Percentiles rank a stretch among this genome's conserved stretches.
phyloP scores from a whole-genome alignment of 2,797 vertebrate genomes.

The Erethizon dorsatum region DNA sequence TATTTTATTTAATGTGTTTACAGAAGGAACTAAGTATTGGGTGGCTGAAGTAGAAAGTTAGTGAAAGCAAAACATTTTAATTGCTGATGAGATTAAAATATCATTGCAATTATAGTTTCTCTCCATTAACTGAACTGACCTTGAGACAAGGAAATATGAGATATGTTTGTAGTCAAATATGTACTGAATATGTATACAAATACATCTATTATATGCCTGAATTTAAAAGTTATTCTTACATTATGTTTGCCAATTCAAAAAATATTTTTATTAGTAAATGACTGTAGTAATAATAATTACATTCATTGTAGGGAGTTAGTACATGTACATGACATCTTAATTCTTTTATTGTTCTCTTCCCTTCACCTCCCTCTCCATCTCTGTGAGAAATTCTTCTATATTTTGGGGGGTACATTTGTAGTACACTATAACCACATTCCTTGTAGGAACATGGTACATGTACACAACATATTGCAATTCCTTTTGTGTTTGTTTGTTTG shows the following conservation, averaged over 20 bases:
- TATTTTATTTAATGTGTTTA: neutral
- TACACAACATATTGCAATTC: too few relatives aligned
- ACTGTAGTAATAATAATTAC: too few relatives aligned
- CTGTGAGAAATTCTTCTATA: too few relatives aligned
- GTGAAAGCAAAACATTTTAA: neutral
- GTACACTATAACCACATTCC: too few relatives aligned
- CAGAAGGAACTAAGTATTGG: neutral
- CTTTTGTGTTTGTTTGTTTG: too few relatives aligned
- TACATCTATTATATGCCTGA: neutral
- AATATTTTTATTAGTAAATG: too few relatives aligned
- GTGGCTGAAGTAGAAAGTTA: neutral
- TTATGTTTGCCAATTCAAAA: neutral
- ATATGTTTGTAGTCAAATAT: neutral
- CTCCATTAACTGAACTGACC: neutral
- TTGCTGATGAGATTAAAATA: neutral
- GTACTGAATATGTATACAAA: neutral
- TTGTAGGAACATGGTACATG: too few relatives aligned
- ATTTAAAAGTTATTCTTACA: neutral
- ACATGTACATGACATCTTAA: too few relatives aligned
- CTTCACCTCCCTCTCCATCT: too few relatives aligned
- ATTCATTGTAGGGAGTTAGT: too few relatives aligned
- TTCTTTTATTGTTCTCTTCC: too few relatives aligned
- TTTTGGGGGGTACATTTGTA: too few relatives aligned
- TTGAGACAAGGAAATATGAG: slow-evolving; percentile 6
- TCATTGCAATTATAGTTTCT: neutral